Percentiles rank a stretch among this genome's conserved stretches.
phyloP scores from a whole-genome alignment of 1,140 invertebrate species.

The Calephelis nemesis region DNA sequence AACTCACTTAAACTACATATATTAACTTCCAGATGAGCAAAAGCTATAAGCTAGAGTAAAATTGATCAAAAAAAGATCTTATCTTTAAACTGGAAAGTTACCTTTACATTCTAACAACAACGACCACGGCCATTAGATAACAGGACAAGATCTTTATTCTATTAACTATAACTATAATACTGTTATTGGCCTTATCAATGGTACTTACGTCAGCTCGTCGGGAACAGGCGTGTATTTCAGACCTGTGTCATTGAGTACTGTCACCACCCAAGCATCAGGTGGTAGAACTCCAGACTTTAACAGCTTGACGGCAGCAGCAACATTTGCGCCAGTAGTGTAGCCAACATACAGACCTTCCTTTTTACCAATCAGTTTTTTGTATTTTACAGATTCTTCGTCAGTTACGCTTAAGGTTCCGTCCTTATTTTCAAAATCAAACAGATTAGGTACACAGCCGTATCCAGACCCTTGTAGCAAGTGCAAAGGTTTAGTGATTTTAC shows the following conservation, averaged over 20 bases:
- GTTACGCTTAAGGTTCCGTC: slow-evolving; percentile 56
- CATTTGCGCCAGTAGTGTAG: slow-evolving; percentile 66
- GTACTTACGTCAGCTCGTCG: slow-evolving; percentile 21
- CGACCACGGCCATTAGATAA: not conserved
- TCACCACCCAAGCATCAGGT: slow-evolving; percentile 64
- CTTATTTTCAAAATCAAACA: slow-evolving; percentile 58
- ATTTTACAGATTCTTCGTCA: slow-evolving; percentile 62
- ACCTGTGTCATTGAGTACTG: slow-evolving; percentile 58
- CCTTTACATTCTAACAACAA: not conserved
- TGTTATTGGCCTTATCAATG: not conserved
- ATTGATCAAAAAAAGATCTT: no score
- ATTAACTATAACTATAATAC: not conserved
- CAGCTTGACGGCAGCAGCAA: slow-evolving; percentile 62
- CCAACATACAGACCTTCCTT: slow-evolving; percentile 70
- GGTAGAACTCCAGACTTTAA: slow-evolving; percentile 54
- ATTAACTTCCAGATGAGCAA: no score
- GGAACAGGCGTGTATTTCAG: slow-evolving; percentile 56
- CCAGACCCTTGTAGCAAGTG: slow-evolving; percentile 70
- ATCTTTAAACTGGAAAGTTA: no score
- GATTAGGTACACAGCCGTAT: slow-evolving; percentile 60
- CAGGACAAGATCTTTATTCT: not conserved
- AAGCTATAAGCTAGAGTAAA: no score
- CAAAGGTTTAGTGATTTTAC: slow-evolving; percentile 58
- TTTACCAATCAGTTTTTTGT: slow-evolving; percentile 58
- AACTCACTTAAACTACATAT: no score